These are phyloP conservation scores for Zoanthus sociatus DNA, from an alignment of 92 coral and sea anemone species.

Conservation along the genomic window DNA sequence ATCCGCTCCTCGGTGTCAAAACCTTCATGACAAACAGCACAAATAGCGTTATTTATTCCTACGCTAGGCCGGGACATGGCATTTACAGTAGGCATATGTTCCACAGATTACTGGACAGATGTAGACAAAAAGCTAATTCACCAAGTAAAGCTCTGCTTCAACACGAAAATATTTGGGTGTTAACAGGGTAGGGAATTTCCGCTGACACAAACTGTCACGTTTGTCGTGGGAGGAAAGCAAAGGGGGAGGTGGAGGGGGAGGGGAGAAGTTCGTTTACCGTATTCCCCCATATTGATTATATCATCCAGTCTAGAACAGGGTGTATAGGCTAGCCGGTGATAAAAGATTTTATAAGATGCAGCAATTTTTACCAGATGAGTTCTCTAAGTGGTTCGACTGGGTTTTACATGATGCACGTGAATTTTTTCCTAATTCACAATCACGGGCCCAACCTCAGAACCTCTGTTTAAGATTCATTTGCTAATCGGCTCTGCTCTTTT, in stretches of 20 bases:
- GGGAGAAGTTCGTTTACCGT: neutral
- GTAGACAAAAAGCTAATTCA: neutral
- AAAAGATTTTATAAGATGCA: no score
- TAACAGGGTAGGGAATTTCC: constrained; percentile 14
- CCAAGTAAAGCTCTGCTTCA: neutral
- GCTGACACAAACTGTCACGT: constrained; percentile 28
- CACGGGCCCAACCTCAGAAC: no score
- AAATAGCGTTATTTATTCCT: constrained; percentile 90
- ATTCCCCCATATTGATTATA: no score
- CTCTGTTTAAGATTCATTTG: no score
- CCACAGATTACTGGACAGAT: neutral
- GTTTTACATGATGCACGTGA: no score
- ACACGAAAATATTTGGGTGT: constrained; percentile 47
- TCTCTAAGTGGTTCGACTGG: no score
- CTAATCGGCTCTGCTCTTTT: no score
- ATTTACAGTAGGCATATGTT: constrained; percentile 78
- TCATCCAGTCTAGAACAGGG: no score
- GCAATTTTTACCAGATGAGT: no score
- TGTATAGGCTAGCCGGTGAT: no score
- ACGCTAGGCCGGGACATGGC: constrained; percentile 69
- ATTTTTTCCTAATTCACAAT: no score
- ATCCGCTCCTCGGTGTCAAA: constrained; percentile 98
- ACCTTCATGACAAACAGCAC: constrained; percentile 97
- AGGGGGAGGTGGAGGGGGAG: neutral
- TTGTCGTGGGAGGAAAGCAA: neutral